Base-by-base conservation (phyloP, 2,888 invertebrate genomes). In the Caenorhabditis sp. region DNA sequence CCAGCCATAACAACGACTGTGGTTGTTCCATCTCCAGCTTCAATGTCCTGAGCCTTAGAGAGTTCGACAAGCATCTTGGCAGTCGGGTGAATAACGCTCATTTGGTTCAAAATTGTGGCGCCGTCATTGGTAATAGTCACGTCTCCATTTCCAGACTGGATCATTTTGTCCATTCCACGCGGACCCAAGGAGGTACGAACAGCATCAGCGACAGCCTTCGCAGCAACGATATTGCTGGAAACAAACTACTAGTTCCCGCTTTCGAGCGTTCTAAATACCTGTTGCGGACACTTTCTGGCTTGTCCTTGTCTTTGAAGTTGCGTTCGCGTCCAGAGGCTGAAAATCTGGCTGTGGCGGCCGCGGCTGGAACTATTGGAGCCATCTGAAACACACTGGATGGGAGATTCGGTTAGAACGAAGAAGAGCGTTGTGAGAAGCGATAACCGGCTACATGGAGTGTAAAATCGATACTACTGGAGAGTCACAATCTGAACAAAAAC, bases 121-220 rank as follows among this genome's bases (percentile, higher is more conserved):
- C 99, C 99, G 92, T 99, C 99, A 91, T 99, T 99, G 61, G 99
- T 99, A 79, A 99, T 99, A 2, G 97, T 98, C 0, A 99, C 99
- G 92, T 98, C 98, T 39, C 98, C 98, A 91, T 95, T 96, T 35
- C 93, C 93, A 35, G 95, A 92, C 92, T 99, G 98, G 87, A 99
- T 99, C 99, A 99, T 99, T 92, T 99, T 99, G 90, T 99, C 99
- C 99, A 99, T 99, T 79, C 99, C 88, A 85, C 95, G 93, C 20
- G 99, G 99, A 4, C 99, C 99, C 90, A 99, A 92, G 91, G 97
- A 97, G 13, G 99, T 99, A 77, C 98, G 93, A 88, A 99, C 95
- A 13, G 98, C 97, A 95, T 97, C 95, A 80, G 96, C 95, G 62
- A 99, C 96, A 91, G 98, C 97, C 94, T 88, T 99, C 63, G 96